Conservation (phyloP, 1,140 invertebrate genomes). For the Muscidifurax raptorellus region DNA sequence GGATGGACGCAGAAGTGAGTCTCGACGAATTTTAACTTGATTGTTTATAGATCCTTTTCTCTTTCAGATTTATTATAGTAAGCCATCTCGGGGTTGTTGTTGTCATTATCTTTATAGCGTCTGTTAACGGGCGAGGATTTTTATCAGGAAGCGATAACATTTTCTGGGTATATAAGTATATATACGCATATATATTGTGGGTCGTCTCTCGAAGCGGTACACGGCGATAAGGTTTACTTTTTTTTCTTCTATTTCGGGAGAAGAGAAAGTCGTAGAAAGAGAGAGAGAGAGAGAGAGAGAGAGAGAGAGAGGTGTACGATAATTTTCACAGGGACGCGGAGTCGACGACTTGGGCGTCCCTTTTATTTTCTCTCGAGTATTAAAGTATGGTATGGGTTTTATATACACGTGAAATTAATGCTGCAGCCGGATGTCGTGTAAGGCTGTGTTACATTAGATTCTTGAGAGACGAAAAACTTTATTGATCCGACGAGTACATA, state of each 20-base stretch:
- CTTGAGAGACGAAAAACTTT: neutral
- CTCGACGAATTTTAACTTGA: slow-evolving; percentile 43
- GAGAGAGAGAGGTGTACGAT: neutral
- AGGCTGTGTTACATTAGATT: neutral
- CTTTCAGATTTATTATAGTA: neutral
- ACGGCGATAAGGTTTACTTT: neutral
- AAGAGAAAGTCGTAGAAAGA: neutral
- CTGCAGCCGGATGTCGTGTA: neutral
- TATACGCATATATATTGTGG: too few relatives aligned
- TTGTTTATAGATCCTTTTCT: neutral
- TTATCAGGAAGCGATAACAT: neutral
- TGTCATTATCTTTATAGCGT: neutral
- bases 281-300: too few relatives aligned
- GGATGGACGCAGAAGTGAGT: slow-evolving; percentile 89
- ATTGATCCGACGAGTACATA: neutral
- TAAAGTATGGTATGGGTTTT: neutral
- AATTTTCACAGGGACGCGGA: neutral
- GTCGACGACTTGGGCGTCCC: neutral
- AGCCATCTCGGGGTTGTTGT: neutral
- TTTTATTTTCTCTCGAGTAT: neutral
- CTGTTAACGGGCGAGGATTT: neutral
- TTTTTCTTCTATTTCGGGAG: neutral
- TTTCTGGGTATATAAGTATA: neutral
- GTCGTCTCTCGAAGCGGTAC: neutral
- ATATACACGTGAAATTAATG: neutral